Percentiles rank a stretch among this genome's conserved stretches.
phyloP scores from a whole-genome alignment of 2,888 invertebrate genomes.

The Amphimallon solstitiale region DNA sequence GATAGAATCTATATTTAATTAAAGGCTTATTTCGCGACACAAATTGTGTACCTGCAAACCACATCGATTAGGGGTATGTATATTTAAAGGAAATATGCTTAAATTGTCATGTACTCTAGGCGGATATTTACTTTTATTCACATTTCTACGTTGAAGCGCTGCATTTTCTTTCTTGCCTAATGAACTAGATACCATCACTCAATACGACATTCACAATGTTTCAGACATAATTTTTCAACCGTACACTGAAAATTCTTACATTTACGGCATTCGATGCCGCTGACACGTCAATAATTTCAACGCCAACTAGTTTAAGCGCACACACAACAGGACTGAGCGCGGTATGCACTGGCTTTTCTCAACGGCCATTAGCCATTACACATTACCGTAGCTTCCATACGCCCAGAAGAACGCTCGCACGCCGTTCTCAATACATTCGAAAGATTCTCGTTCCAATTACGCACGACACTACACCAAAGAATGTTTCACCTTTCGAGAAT shows the following conservation, averaged over 20 bases:
- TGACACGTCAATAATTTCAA: constrained; percentile 51
- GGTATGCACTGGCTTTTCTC: constrained; percentile 37
- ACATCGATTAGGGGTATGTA: constrained; percentile 16
- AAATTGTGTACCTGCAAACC: constrained; percentile 32
- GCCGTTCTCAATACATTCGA: constrained; percentile 14
- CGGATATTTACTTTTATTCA: constrained; percentile 45
- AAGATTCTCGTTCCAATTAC: constrained; percentile 31
- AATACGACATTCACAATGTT: constrained; percentile 39
- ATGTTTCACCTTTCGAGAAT: constrained; percentile 6
- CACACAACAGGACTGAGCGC: constrained; percentile 31
- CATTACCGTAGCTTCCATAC: constrained; percentile 50
- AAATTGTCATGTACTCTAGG: neutral
- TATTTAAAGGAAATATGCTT: constrained; percentile 1
- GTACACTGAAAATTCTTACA: constrained; percentile 6
- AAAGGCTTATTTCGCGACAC: constrained; percentile 64
- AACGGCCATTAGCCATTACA: constrained; percentile 42
- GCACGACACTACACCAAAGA: neutral
- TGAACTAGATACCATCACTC: constrained; percentile 51
- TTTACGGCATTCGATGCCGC: constrained; percentile 23
- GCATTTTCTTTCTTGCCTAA: constrained; percentile 43
- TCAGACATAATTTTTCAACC: constrained; percentile 36
- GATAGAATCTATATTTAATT: constrained; percentile 77
- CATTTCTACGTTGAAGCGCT: constrained; percentile 38
- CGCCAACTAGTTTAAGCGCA: constrained; percentile 44
- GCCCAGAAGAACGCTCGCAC: constrained; percentile 49